Base-by-base conservation (phyloP, 2,888 invertebrate genomes). In the Hyppa rectilinea region DNA sequence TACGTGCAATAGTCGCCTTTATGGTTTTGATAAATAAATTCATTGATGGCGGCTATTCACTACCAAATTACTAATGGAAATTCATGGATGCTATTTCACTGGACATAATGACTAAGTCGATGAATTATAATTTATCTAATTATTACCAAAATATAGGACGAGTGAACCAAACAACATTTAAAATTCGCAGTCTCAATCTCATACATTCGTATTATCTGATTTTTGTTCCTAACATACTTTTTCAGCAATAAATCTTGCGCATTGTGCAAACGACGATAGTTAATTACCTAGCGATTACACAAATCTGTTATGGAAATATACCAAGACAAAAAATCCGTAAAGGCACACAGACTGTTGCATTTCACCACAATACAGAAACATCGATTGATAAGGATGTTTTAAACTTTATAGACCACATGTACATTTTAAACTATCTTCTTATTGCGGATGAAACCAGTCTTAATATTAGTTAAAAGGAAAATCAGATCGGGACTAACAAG, bases 221-320 rank as follows among this genome's bases (percentile, higher is more conserved):
- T 50, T 17, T 50, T 55, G 14, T 63, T 43, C 34, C 20, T 40
- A 50, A 56, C 36, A 52, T 7, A 60, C 31, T 58, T 61, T 62
- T 64, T 43, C 12, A 60, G 34, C 50, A 52, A 81, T 50, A 52
- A 76, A 78, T 60, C 63, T 43, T 64, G 50, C 12, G 6, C 40
- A 70, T 81, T 61, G 71, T 47, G 59, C 43, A 60, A 81, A 81
- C n/a, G 20, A 40, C 31, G 34, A 45, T 52, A 29, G 26, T 56
- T 69, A 60, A 75, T 80, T 67, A 59, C 34, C 38, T 50, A 43
- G 26, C n/a, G 47, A 36, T 81, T 77, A 60, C 81, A 59, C 69
- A 56, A 60, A 78, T 43, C 34, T 49, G 7, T 56, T n/a, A 23
- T 58, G 43, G 38, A 64, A 58, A 65, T 29, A 66, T 50, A 52